Base-by-base conservation (phyloP, 2,888 invertebrate species). In the Tribolium freemani region DNA sequence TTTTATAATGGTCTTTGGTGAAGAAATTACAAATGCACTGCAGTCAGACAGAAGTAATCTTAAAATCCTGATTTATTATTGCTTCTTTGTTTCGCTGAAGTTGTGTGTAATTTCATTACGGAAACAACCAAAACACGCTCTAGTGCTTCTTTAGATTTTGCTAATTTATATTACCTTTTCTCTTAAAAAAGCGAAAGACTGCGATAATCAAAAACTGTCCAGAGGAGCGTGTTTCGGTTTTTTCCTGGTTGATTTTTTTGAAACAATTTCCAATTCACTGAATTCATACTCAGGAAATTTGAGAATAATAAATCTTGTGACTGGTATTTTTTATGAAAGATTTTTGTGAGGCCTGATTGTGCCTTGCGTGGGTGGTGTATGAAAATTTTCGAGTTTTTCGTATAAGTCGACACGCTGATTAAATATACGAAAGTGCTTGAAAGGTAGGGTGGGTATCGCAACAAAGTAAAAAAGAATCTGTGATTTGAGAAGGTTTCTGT, bases 401-500 rank as follows among this genome's bases (percentile, higher is more conserved):
- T 68, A 67, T 70, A 70, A 64, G 44, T 70, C 63, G 16, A 16
- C 16, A 26, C 21, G 50, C 53, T 66, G 48, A 70, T 75, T 56
- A 53, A 61, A 72, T 73, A 26, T 26, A 70, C 63, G 72, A 69
- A 64, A 73, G 69, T 38, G 70, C 70, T 73, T 69, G 73, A 71
- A 70, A 66, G 60, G 61, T 26, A 73, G 69, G 71, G 68, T 72
- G 78, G 78, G 76, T 76, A 73, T 76, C 53, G 76, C 73, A 73
- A 76, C 72, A 77, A 79, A 81, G 81, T 77, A 82, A 83, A 80
- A 77, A 83, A 83, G 82, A 85, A 86, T 85, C 88, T 88, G 88
- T 88, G 88, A 88, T 88, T 87, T 87, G 88, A 84, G 86, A 85
- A 85, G 85, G 87, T 85, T 87, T 87, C 78, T 67, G 69, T 77